Base-by-base conservation (phyloP, 2,797 vertebrate genomes). In the Chaetophractus vellerosus region DNA sequence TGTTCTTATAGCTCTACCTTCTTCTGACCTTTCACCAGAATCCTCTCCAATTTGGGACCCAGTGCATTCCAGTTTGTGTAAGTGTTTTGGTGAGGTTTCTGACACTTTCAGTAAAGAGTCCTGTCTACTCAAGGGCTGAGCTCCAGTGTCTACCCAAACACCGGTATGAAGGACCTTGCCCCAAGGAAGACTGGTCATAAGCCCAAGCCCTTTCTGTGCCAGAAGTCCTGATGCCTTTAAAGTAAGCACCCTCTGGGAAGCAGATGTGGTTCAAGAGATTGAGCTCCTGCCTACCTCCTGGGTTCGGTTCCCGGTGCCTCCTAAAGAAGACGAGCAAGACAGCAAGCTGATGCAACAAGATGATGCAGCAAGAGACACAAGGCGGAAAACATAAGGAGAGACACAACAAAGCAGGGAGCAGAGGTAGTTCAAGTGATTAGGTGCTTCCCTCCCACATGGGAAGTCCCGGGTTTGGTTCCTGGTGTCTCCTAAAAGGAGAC, bases 11-110 rank as follows among this genome's bases (percentile, higher is more conserved):
- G 24, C 8, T 31, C 28, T 72, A 59, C 14, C 63, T 95, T 87
- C 66, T 55, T 93, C 80, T 59, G 28, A 75, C 41, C 11, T 18
- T 92, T 80, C 88, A 63, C 66, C 55, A 79, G 36, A 90, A 68
- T 71, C 41, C 63, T 80, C 19, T 36, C 66, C 10, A 52, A 38
- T 93, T 83, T 88, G 4, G 19, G n/a, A 91, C 26, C 55, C 38
- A 88, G 15, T 28, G 18, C 23, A 75, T 87, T 91, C 41, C n/a
- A 38, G 83, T 92, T 96, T 90, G 12, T 31, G 82, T 76, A 68
- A 91, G 82, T 94, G 80, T 90, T 52, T 96, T 57, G 87, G 68
- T 19, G 74, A 63, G 55, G 12, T 66, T 95, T 95, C 50, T 94
- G 72, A 86, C 5, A 18, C 26, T 83, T 64, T 52, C 38, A 85